A percentile compares a stretch with the other conserved stretches of the same genome.
Conservation (phyloP, 2,797 vertebrate species). For the Sciurus carolinensis region DNA sequence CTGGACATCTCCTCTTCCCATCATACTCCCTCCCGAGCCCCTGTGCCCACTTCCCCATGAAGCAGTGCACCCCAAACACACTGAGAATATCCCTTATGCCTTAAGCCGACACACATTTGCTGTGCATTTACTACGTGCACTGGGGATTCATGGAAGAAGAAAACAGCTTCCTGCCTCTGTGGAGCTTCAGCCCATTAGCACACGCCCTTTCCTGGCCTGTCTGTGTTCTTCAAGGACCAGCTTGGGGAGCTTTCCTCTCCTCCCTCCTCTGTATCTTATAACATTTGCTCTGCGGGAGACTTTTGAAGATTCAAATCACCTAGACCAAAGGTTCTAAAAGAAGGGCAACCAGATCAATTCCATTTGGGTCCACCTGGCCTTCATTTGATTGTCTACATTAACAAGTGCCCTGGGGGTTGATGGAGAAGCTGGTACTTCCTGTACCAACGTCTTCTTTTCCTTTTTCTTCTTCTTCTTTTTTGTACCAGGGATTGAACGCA, state of each 20-base stretch:
- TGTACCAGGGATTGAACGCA: no score
- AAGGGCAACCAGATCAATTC: not conserved
- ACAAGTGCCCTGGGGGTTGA: not conserved
- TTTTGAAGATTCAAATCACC: not conserved
- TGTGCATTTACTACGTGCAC: not conserved
- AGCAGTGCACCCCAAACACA: not conserved
- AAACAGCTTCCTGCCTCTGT: not conserved
- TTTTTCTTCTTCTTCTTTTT: no score
- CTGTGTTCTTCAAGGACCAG: not conserved
- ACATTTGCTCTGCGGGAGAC: not conserved
- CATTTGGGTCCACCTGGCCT: not conserved
- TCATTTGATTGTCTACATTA: not conserved
- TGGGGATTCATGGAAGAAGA: not conserved
- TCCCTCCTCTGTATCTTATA: not conserved
- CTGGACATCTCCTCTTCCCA: not conserved
- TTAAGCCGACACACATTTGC: not conserved
- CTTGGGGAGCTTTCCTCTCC: slow-evolving; percentile 9
- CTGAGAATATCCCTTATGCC: not conserved
- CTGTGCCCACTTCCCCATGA: not conserved
- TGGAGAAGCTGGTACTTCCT: not conserved
- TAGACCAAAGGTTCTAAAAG: not conserved
- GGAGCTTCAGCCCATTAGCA: not conserved
- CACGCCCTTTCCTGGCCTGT: not conserved
- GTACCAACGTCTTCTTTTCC: not conserved
- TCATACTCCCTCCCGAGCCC: not conserved